A percentile compares a stretch with the other conserved stretches of the same genome.
Evolutionary conservation across 2,888 invertebrate species (phyloP).

Genomic region (Poecilobothrus nobilitatus): DNA sequence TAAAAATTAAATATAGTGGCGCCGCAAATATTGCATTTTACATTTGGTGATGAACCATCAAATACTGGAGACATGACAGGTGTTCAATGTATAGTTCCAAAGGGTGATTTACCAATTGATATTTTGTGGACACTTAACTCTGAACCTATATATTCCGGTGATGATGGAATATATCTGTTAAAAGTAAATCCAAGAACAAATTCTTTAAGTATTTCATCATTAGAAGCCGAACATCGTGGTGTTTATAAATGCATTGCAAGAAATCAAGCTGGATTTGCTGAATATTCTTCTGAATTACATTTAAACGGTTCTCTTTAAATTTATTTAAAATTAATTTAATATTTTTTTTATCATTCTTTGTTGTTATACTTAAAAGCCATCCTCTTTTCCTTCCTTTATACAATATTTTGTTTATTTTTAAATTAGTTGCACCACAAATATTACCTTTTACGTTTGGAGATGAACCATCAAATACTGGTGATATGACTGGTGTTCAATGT

Average conservation of each 20-base stretch:
- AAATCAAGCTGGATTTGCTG: constrained; percentile 57
- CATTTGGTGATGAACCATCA: constrained; percentile 61
- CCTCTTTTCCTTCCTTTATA: neutral
- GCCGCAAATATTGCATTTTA: constrained; percentile 62
- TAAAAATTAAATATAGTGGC: constrained; percentile 44
- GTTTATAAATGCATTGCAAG: constrained; percentile 64
- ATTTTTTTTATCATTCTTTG: constrained; percentile 25
- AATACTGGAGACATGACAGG: constrained; percentile 62
- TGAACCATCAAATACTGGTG: constrained; percentile 50
- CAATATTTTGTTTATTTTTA: neutral
- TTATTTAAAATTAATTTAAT: constrained; percentile 10
- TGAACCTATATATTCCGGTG: constrained; percentile 35
- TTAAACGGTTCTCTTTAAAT: constrained; percentile 45
- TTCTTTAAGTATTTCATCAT: constrained; percentile 47
- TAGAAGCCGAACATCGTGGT: constrained; percentile 48
- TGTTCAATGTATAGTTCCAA: constrained; percentile 53
- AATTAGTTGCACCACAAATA: constrained; percentile 46
- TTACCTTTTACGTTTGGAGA: constrained; percentile 51
- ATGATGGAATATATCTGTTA: constrained; percentile 40
- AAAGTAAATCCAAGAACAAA: constrained; percentile 45
- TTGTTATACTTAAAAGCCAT: neutral
- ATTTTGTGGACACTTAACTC: constrained; percentile 64
- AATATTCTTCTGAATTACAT: constrained; percentile 49
- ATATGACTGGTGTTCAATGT: constrained; percentile 57
- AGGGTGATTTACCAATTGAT: constrained; percentile 66